These are phyloP conservation scores for Burhinus bistriatus DNA, from an alignment of 2,113 vertebrate species.

Conservation along the genomic window DNA sequence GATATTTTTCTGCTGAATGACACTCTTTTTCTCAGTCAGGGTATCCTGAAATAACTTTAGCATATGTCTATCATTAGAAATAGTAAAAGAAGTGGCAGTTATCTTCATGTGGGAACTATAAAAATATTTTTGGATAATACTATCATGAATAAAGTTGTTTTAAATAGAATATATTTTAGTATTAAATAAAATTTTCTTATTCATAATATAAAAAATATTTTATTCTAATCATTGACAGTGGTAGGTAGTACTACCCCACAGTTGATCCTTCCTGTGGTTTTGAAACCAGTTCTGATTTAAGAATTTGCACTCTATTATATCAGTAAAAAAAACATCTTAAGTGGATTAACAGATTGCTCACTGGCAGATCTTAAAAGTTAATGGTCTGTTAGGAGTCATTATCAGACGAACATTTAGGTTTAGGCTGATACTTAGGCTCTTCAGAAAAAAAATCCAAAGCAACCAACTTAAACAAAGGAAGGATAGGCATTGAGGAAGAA, in stretches of 20 bases:
- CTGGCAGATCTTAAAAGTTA: not conserved
- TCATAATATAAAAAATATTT: not conserved
- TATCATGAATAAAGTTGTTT: not conserved
- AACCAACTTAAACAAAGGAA: not conserved
- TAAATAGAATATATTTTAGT: not conserved
- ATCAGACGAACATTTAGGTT: not conserved
- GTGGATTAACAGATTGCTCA: not conserved
- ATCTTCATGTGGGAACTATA: not conserved
- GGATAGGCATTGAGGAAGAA: not conserved
- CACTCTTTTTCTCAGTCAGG: not conserved
- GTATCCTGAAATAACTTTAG: not conserved
- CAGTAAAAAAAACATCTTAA: not conserved
- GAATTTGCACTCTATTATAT: not conserved
- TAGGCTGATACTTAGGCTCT: not conserved
- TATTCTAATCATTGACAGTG: not conserved
- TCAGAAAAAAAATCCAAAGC: fast-evolving
- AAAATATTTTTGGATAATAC: not conserved
- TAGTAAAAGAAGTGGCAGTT: not conserved
- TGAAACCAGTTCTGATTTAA: not conserved
- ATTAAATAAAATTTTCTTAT: not conserved
- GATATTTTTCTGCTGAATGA: not conserved
- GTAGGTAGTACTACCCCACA: not conserved
- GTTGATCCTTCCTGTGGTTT: not conserved
- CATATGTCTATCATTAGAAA: not conserved
- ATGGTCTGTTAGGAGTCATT: not conserved